Evolutionary conservation across 2,113 vertebrate genomes (phyloP).

Genomic region (Morone chrysops): DNA sequence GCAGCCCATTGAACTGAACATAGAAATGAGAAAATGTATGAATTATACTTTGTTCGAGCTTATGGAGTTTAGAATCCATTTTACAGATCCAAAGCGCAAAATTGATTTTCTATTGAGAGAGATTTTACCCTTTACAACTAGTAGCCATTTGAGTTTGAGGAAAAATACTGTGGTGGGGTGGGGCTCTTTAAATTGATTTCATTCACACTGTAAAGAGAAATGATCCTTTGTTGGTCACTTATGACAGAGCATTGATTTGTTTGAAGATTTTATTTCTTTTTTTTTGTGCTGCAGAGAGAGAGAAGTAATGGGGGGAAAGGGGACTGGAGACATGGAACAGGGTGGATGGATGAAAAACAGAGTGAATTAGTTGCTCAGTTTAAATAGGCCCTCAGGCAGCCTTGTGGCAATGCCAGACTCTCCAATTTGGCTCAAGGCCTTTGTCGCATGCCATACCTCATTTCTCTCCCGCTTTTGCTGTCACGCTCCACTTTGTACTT

Average conservation of each 20-base stretch:
- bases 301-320: neutral
- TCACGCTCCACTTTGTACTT: neutral
- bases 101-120: too few species aligned
- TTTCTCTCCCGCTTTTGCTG: conserved; percentile 5
- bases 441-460: conserved; percentile 39
- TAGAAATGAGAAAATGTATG: neutral
- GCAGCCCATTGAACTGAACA: neutral
- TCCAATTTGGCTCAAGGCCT: conserved; percentile 48
- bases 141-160: neutral
- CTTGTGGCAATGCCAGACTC: conserved; percentile 22
- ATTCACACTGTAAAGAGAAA: neutral
- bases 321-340: neutral
- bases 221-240: neutral
- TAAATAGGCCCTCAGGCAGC: conserved; percentile 47
- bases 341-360: conserved; percentile 39
- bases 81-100: neutral
- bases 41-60: neutral
- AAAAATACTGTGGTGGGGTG: neutral
- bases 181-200: neutral
- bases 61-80: neutral
- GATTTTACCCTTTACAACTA: neutral
- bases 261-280: conserved; percentile 4
- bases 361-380: conserved; percentile 36
- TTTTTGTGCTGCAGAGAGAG: conserved; percentile 4
- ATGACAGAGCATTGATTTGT: conserved; percentile 21